Evolutionary conservation across 2,797 vertebrate species (phyloP).

Genomic region (Orientallactaga sibirica): DNA sequence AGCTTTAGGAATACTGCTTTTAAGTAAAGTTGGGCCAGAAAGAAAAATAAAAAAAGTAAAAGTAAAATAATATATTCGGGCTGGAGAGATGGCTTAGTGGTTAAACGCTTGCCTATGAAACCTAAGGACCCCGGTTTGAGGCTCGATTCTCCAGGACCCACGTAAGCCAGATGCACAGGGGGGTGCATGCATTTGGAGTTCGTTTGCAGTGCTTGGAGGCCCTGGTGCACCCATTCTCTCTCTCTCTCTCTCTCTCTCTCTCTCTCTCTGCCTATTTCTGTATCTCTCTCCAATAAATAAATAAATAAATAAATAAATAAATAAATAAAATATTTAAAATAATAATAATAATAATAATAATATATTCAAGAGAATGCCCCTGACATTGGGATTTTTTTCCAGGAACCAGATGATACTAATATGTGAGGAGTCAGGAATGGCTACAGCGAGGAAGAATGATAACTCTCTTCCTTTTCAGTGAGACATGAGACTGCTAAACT

Average conservation of each 20-base stretch:
- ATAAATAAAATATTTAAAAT: neutral
- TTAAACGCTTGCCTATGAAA: no score
- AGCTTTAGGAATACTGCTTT: constrained; percentile 44
- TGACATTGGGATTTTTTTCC: neutral
- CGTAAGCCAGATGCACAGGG: no score
- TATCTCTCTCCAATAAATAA: no score
- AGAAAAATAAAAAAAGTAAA: neutral
- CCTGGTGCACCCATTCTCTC: no score
- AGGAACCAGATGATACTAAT: neutral
- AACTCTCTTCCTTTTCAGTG: neutral
- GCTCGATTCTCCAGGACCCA: no score
- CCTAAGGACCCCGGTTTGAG: no score
- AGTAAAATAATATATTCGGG: neutral
- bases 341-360: constrained; percentile 51
- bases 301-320: no score
- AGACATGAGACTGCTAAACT: neutral
- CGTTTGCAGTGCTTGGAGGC: no score
- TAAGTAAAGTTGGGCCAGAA: constrained; percentile 13
- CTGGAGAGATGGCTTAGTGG: no score
- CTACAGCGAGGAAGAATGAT: neutral
- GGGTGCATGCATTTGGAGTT: no score
- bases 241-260: no score
- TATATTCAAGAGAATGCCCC: constrained; percentile 24
- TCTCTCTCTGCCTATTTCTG: no score
- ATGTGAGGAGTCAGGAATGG: constrained; percentile 10